Evolutionary conservation across 2,113 vertebrate genomes (phyloP).

Genomic region (Noturus placidus): DNA sequence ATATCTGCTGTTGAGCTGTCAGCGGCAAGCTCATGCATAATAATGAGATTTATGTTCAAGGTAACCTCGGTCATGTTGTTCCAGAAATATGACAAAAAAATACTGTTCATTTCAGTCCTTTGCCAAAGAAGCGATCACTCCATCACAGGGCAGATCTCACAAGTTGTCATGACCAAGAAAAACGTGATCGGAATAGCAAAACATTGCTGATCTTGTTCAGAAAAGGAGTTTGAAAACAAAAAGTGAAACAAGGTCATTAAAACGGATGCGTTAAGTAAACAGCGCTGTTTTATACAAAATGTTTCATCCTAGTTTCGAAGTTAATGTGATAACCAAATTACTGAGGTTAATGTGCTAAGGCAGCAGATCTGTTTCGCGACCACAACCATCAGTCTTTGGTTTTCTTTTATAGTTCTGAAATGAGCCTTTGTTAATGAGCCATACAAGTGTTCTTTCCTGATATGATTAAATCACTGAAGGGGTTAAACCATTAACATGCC

Average conservation of each 20-base stretch:
- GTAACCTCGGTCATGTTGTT: background rate
- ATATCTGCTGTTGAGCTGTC: slow-evolving; percentile 33
- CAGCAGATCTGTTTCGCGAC: background rate
- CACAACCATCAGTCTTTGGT: background rate
- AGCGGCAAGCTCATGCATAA: slow-evolving; percentile 26
- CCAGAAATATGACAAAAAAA: background rate
- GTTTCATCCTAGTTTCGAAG: background rate
- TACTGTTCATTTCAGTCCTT: background rate
- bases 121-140: background rate
- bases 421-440: slow-evolving; percentile 29
- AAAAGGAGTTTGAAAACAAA: background rate
- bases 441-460: background rate
- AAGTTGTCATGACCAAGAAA: background rate
- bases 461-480: slow-evolving; percentile 32
- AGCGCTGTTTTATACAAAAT: background rate
- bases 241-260: background rate
- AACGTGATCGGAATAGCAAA: background rate
- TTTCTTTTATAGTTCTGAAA: slow-evolving; percentile 14
- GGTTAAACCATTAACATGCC: slow-evolving; percentile 24
- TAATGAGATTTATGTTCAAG: slow-evolving; percentile 18
- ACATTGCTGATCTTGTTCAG: background rate
- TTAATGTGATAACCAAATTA: background rate
- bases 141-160: background rate
- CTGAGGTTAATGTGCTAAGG: background rate
- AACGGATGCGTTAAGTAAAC: background rate